Evolutionary conservation across 2,888 invertebrate genomes (phyloP).

Genomic region (Dolichomitus sp.): DNA sequence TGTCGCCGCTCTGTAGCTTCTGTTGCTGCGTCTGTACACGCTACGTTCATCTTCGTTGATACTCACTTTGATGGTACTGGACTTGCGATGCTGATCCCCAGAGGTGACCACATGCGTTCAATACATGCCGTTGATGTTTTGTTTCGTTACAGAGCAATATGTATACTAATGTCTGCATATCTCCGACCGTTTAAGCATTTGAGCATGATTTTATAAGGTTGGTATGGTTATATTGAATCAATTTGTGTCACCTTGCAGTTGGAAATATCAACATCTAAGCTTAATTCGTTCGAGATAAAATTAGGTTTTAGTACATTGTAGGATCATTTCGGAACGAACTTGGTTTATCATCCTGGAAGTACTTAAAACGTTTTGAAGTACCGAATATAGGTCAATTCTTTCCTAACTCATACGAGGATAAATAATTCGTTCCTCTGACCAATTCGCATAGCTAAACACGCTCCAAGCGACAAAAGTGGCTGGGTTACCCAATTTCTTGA

Average conservation of each 20-base stretch:
- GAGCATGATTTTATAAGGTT: background rate
- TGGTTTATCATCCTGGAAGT: too few relatives aligned
- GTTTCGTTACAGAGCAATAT: background rate
- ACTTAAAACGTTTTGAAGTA: background rate
- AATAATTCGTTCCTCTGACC: too few relatives aligned
- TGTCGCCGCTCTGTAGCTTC: constrained; percentile 64
- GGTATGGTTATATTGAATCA: background rate
- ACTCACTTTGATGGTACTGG: constrained; percentile 28
- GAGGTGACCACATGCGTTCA: background rate
- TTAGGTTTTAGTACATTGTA: background rate
- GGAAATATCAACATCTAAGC: background rate
- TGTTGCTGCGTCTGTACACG: constrained; percentile 43
- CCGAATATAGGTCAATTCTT: background rate
- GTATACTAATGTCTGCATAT: background rate
- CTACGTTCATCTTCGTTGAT: constrained; percentile 20
- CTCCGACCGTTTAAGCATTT: background rate
- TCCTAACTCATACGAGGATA: too few relatives aligned
- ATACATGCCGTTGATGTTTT: background rate
- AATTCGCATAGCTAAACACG: too few relatives aligned
- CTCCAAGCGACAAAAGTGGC: too few relatives aligned
- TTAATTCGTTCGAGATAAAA: background rate
- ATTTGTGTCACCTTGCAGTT: background rate
- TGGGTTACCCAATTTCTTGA: too few relatives aligned
- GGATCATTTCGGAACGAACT: background rate
- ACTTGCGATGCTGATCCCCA: constrained; percentile 28